Percentiles rank a stretch among this genome's conserved stretches.
phyloP scores from a whole-genome alignment of 2,113 vertebrate species.

The Thinocorus orbignyianus region DNA sequence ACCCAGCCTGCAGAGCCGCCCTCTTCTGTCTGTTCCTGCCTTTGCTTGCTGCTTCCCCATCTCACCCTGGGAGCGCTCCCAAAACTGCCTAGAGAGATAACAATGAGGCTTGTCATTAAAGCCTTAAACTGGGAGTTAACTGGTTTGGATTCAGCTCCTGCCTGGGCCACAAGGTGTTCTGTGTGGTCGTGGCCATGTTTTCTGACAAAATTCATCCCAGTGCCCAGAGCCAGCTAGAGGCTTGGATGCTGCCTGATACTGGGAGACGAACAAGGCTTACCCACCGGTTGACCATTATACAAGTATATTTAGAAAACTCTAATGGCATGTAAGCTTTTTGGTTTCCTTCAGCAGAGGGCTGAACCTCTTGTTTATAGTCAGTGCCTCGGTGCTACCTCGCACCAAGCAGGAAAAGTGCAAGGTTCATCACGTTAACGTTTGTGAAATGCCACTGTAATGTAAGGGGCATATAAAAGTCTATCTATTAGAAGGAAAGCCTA shows the following conservation, averaged over 20 bases:
- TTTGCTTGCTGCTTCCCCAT: background rate
- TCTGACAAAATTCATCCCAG: background rate
- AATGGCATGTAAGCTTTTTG: background rate
- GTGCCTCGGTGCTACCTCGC: background rate
- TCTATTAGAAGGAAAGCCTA: background rate
- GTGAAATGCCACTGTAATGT: background rate
- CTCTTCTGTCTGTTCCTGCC: background rate
- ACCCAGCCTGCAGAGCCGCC: background rate
- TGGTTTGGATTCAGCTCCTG: background rate
- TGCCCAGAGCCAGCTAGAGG: background rate
- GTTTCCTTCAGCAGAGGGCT: background rate
- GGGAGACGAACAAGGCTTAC: background rate
- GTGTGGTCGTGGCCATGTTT: background rate
- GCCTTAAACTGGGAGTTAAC: background rate
- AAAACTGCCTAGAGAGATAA: background rate
- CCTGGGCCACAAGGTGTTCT: background rate
- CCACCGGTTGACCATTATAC: background rate
- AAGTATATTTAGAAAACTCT: background rate
- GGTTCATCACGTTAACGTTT: background rate
- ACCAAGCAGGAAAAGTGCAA: background rate
- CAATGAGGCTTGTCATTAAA: background rate
- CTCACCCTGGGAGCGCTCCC: background rate
- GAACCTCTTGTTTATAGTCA: background rate
- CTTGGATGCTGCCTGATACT: background rate
- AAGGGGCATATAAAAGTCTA: background rate